These are phyloP conservation scores for Trileptium ribeirensis DNA, from an alignment of 2,888 invertebrate species.

Conservation along the genomic window DNA sequence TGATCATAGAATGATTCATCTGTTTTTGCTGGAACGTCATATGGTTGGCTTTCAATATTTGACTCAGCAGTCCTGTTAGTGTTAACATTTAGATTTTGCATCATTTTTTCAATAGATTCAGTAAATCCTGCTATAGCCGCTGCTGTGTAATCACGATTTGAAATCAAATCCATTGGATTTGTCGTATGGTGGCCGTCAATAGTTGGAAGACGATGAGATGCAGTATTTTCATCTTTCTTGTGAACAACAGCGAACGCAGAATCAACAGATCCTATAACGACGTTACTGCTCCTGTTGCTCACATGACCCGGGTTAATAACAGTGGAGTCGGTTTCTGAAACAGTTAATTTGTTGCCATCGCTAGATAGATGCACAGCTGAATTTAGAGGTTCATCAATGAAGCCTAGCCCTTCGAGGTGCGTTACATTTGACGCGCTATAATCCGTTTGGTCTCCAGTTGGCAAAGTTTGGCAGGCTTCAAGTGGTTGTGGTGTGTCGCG, in stretches of 20 bases:
- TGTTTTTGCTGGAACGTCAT: no score
- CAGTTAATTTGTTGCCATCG: no score
- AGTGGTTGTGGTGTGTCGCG: neutral
- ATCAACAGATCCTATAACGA: neutral
- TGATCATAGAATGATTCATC: no score
- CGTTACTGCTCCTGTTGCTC: neutral
- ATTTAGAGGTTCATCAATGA: neutral
- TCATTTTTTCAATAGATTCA: neutral
- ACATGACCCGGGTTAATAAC: neutral
- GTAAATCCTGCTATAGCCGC: neutral
- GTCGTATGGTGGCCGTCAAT: neutral
- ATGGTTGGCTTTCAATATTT: no score
- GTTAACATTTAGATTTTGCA: neutral
- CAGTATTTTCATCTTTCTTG: neutral
- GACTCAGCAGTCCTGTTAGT: no score
- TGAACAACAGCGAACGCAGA: neutral
- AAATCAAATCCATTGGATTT: neutral
- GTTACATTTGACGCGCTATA: no score
- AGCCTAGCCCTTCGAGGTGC: neutral
- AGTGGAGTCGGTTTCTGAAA: neutral
- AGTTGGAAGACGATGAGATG: neutral
- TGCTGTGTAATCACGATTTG: no score
- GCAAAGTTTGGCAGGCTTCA: neutral
- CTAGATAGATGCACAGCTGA: neutral
- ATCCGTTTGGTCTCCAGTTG: no score